Base-by-base conservation (phyloP, 2,888 invertebrate genomes). In the Mesochorus sp. region DNA sequence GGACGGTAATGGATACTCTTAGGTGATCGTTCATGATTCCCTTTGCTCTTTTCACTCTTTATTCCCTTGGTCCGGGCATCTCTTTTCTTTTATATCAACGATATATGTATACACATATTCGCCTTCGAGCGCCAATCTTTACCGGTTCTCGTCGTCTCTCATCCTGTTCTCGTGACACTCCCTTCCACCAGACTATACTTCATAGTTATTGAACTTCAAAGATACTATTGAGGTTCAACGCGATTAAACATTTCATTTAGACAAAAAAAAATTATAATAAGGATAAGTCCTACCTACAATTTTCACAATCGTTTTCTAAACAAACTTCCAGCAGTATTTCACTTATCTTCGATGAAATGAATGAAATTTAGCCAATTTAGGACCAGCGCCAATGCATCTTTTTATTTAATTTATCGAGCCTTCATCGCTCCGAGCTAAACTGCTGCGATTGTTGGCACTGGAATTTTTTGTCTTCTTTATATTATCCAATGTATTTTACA, bases 1-100 rank as follows among this genome's bases (percentile, higher is more conserved):
- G 76, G 76, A 72, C 79, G 76, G 81, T 83, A 85, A 85, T 83
- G 81, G 84, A 84, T 85, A 83, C 83, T 84, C 82, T 82, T 72
- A 82, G 79, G 67, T 77, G 76, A 57, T 76, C 64, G 64, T 70
- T 76, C 76, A 51, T 49, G 70, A 67, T 76, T 72, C 42, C 75
- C 42, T 75, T 74, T 70, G 73, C 74, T 71, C 70, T 70, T 68
- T 72, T 62, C 73, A 73, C 80, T 72, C 76, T 81, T 79, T 76
- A 77, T 75, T 80, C 67, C 64, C 47, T 70, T 28, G 49, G 59
- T 72, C 74, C 61, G 47, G 71, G 57, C 68, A 37, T 66, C 61
- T 66, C 59, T 76, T 76, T 76, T 66, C 37, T 49, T 39, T 21
- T 19, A 37, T 47, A 28, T 39, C 75, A 10, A 3, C 44, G 24